phyloP scores from a whole-genome alignment of 2,888 invertebrate genomes.

The Bibio marci region DNA sequence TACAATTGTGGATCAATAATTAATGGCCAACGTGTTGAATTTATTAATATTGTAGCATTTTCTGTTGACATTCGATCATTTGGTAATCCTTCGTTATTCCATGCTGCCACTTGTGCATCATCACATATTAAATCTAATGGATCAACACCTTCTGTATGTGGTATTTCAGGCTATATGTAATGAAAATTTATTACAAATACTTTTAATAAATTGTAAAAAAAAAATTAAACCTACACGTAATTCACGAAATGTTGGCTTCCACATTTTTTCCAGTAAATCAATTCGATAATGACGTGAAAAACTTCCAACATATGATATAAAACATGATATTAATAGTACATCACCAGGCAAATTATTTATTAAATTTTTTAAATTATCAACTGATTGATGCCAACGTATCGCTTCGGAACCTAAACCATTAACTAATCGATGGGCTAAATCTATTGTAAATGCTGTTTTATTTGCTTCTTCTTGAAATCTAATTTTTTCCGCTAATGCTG shows the following conservation, averaged over 20 bases:
- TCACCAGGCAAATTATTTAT: constrained; percentile 81
- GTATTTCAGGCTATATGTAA: constrained; percentile 46
- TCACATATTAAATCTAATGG: constrained; percentile 71
- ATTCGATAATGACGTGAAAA: constrained; percentile 74
- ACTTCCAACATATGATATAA: constrained; percentile 90
- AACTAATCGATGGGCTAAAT: constrained; percentile 80
- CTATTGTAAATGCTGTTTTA: constrained; percentile 73
- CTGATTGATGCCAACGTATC: constrained; percentile 26
- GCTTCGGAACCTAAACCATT: constrained; percentile 90
- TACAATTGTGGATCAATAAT: constrained; percentile 87
- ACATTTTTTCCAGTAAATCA: constrained; percentile 61
- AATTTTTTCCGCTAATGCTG: constrained; percentile 71
- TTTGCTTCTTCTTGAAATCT: constrained; percentile 89
- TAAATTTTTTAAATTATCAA: constrained; percentile 42
- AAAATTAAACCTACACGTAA: constrained; percentile 33
- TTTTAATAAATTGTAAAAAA: not conserved
- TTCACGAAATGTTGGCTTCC: constrained; percentile 63
- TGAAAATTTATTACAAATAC: not conserved
- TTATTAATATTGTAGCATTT: constrained; percentile 83
- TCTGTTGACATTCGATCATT: constrained; percentile 89
- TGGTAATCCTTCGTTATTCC: constrained; percentile 92
- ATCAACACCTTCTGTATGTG: constrained; percentile 63
- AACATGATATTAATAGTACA: constrained; percentile 74
- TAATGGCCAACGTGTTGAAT: constrained; percentile 84
- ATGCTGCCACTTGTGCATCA: constrained; percentile 79